These are phyloP conservation scores for Polyploca ridens DNA, from an alignment of 2,888 invertebrate genomes.

Conservation along the genomic window DNA sequence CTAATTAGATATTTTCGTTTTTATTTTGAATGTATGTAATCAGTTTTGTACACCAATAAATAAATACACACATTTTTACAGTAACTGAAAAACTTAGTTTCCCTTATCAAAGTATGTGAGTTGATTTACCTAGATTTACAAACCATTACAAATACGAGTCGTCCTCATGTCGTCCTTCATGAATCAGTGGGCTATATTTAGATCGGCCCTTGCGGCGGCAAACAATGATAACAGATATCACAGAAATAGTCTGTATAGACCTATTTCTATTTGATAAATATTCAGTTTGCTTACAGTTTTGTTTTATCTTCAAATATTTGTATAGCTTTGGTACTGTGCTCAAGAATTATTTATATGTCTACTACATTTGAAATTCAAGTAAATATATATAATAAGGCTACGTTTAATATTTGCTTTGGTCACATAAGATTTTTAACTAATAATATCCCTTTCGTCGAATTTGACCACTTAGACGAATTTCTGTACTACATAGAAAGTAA, in stretches of 20 bases:
- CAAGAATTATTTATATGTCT: background rate
- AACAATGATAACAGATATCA: conserved; percentile 27
- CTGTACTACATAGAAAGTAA: no score
- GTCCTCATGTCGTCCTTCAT: conserved; percentile 10
- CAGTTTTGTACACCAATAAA: no score
- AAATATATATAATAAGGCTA: no score
- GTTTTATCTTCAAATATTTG: background rate
- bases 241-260: conserved; percentile 22
- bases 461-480: no score
- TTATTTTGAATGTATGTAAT: no score
- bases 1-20: no score
- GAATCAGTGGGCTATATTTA: conserved; percentile 36
- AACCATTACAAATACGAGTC: background rate
- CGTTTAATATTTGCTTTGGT: no score
- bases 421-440: no score
- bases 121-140: background rate
- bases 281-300: background rate
- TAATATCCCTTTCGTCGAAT: no score
- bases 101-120: background rate
- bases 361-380: no score
- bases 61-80: background rate
- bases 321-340: background rate
- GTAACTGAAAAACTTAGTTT: background rate
- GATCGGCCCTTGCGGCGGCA: conserved; percentile 30
- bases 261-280: background rate